phyloP scores from a whole-genome alignment of 2,797 vertebrate genomes.

The Sebastes hopkinsi region DNA sequence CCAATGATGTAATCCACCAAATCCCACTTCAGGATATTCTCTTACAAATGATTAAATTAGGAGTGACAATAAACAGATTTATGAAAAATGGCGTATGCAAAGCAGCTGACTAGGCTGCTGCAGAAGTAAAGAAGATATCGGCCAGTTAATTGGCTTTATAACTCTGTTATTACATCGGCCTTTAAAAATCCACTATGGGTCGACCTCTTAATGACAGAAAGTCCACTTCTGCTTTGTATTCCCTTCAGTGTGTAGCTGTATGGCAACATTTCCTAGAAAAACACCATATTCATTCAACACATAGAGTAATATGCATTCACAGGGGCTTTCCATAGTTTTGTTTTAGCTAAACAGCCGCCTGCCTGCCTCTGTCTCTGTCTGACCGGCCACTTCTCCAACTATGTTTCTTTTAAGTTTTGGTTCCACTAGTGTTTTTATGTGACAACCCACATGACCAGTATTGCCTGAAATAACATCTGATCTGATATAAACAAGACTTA shows the following conservation, averaged over 20 bases:
- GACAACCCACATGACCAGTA: neutral
- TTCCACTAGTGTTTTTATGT: neutral
- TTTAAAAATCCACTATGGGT: too few species aligned
- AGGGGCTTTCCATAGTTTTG: neutral
- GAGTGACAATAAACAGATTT: too few species aligned
- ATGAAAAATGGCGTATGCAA: too few species aligned
- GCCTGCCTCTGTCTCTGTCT: neutral
- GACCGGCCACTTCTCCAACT: neutral
- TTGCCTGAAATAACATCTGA: neutral
- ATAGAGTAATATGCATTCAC: neutral
- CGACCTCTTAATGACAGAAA: neutral
- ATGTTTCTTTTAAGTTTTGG: neutral
- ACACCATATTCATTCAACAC: neutral
- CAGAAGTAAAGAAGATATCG: too few species aligned
- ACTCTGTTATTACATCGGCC: too few species aligned
- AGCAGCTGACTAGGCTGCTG: too few species aligned
- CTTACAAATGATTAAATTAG: too few species aligned
- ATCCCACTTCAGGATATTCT: too few species aligned
- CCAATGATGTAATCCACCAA: too few species aligned
- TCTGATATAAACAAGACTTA: neutral
- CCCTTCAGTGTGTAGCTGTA: neutral
- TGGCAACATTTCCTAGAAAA: neutral
- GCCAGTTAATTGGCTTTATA: too few species aligned
- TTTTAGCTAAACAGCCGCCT: neutral
- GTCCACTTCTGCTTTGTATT: neutral